Percentiles rank a stretch among this genome's conserved stretches.
These are phyloP conservation scores for Cheirogaleus major DNA, from an alignment of 2,797 vertebrate species.

Conservation along the genomic window DNA sequence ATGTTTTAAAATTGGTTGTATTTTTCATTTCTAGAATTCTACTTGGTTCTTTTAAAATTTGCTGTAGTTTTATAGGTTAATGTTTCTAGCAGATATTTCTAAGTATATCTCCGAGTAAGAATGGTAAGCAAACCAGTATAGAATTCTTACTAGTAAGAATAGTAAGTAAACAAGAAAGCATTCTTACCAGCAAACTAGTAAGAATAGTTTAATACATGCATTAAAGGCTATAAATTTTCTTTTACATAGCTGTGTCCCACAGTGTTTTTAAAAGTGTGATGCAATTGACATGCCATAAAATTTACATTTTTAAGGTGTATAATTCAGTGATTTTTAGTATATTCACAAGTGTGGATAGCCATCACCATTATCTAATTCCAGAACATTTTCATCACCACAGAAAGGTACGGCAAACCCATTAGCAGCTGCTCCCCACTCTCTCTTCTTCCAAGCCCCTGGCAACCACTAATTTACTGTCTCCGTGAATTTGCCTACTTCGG, in stretches of 20 bases:
- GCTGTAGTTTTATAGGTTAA: not conserved
- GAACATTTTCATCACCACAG: not conserved
- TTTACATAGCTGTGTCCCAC: not conserved
- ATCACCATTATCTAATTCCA: not conserved
- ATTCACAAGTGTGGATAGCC: not conserved
- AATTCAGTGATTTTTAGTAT: not conserved
- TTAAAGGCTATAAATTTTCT: not conserved
- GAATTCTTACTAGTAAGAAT: not conserved
- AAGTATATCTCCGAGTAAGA: not conserved
- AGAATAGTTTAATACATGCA: not conserved
- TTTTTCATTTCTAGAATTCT: constrained; percentile 18
- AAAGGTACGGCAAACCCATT: not conserved
- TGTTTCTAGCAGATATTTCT: constrained; percentile 20
- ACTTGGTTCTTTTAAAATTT: not conserved
- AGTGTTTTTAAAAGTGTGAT: not conserved
- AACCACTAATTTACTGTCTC: not conserved
- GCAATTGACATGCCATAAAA: not conserved
- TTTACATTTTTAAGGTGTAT: not conserved
- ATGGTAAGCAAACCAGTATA: constrained; percentile 5
- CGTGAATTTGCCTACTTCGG: not conserved
- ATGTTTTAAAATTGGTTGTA: not conserved
- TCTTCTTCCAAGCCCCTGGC: not conserved
- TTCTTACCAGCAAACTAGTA: not conserved
- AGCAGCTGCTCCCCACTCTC: not conserved
- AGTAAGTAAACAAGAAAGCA: not conserved